phyloP scores from a whole-genome alignment of 2,113 vertebrate genomes.

The Megaceryle torquata region DNA sequence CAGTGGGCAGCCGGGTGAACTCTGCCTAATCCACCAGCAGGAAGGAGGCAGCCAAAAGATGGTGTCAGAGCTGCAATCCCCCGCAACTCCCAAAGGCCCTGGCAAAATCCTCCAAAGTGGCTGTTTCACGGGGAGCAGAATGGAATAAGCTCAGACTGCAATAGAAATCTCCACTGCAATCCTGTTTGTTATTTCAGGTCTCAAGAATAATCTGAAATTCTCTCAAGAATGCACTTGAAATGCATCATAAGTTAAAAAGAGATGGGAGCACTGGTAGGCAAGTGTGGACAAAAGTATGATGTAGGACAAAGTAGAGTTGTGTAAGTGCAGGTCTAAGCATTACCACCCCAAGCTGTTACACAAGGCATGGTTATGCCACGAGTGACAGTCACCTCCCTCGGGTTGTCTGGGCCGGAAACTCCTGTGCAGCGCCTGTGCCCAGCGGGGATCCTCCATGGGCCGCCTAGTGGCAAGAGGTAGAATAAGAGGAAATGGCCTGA shows the following conservation, averaged over 20 bases:
- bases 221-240: background rate
- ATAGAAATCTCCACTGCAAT: background rate
- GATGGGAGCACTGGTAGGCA: background rate
- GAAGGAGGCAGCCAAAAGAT: background rate
- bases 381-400: background rate
- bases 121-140: background rate
- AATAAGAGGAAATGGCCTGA: too few species aligned
- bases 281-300: background rate
- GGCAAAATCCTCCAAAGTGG: background rate
- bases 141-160: background rate
- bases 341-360: background rate
- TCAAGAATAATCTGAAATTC: background rate
- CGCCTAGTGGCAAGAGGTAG: background rate
- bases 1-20: background rate
- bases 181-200: background rate
- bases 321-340: background rate
- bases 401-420: background rate
- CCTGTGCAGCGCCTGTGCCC: background rate
- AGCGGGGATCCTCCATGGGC: background rate
- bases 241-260: background rate
- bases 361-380: fast-evolving
- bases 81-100: background rate
- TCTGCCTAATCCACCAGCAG: background rate
- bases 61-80: background rate
- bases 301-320: background rate